phyloP scores from a whole-genome alignment of 2,113 vertebrate species.

The Probosciger aterrimus region DNA sequence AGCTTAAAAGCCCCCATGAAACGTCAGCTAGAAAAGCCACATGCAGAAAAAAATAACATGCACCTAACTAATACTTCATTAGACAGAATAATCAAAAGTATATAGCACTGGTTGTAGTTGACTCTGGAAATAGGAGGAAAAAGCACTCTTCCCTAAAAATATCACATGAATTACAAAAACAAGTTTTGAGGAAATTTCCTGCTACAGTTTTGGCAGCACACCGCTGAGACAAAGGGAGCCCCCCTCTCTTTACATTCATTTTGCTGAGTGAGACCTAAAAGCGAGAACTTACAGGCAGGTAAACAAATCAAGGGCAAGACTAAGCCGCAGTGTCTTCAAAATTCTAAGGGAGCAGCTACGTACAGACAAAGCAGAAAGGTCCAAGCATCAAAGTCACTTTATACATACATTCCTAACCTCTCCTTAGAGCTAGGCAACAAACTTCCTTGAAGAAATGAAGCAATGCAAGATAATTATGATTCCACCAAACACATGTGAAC shows the following conservation, averaged over 20 bases:
- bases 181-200: background rate
- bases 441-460: background rate
- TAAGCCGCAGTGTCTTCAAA: background rate
- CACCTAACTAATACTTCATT: background rate
- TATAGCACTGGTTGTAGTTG: too few species aligned
- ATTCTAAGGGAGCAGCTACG: background rate
- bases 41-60: background rate
- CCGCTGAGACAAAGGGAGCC: background rate
- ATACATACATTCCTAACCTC: background rate
- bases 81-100: background rate
- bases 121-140: background rate
- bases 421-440: background rate
- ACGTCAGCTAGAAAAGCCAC: background rate
- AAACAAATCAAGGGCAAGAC: background rate
- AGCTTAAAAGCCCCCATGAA: background rate
- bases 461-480: background rate
- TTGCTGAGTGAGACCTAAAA: background rate
- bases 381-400: fast-evolving
- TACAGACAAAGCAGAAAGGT: background rate
- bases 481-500: background rate
- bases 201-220: background rate
- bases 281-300: background rate
- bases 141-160: background rate
- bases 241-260: background rate
- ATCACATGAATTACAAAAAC: background rate